Evolutionary conservation across 1,140 invertebrate species (phyloP).

Genomic region (Marisa cornuarietis): DNA sequence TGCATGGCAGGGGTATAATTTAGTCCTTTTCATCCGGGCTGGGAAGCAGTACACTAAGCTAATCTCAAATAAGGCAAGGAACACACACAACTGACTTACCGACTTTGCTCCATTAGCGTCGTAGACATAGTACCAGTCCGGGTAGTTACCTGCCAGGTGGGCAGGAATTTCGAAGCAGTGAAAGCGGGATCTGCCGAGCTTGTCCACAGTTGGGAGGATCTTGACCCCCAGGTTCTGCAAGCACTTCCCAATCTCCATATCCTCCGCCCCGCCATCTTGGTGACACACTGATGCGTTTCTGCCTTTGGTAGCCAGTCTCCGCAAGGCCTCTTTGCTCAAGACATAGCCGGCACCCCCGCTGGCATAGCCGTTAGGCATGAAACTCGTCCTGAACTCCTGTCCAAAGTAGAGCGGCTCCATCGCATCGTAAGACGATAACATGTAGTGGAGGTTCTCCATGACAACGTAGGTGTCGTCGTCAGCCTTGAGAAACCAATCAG

Average conservation of each 20-base stretch:
- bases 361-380: slow-evolving; percentile 49
- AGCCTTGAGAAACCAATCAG: slow-evolving; percentile 61
- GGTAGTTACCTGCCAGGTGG: slow-evolving; percentile 63
- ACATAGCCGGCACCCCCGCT: slow-evolving; percentile 78
- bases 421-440: slow-evolving; percentile 39
- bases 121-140: slow-evolving; percentile 53
- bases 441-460: slow-evolving; percentile 66
- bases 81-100: slow-evolving; percentile 31
- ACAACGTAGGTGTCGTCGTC: slow-evolving; percentile 80
- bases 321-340: slow-evolving; percentile 72
- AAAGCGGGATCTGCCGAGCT: slow-evolving; percentile 85
- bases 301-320: slow-evolving; percentile 56
- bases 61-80: not conserved
- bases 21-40: too few relatives aligned
- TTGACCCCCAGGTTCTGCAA: slow-evolving; percentile 85
- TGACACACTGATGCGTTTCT: slow-evolving; percentile 69
- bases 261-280: slow-evolving; percentile 83
- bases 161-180: slow-evolving; percentile 79
- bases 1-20: too few relatives aligned
- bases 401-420: slow-evolving; percentile 63
- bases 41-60: too few relatives aligned
- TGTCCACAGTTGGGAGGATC: slow-evolving; percentile 87
- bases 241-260: slow-evolving; percentile 94
- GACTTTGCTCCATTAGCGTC: slow-evolving; percentile 51
- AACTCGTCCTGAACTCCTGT: slow-evolving; percentile 59